Percentiles rank a stretch among this genome's conserved stretches.
phyloP scores from a whole-genome alignment of 2,888 invertebrate species.

The Dryococelus australis region DNA sequence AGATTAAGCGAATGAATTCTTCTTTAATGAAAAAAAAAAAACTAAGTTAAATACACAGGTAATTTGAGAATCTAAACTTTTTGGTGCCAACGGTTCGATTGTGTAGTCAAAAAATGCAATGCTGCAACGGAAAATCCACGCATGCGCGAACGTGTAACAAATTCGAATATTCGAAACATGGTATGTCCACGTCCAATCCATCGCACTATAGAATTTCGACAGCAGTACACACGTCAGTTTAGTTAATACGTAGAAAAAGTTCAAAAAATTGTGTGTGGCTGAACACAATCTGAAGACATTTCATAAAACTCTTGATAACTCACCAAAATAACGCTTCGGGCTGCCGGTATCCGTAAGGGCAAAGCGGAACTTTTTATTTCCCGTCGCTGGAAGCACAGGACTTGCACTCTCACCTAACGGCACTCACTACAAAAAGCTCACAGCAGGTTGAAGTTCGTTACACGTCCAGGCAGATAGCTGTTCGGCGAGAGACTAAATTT shows the following conservation, averaged over 20 bases:
- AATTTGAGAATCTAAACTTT: too few relatives aligned
- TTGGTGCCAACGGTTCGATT: too few relatives aligned
- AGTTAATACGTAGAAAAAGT: neutral
- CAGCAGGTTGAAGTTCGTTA: neutral
- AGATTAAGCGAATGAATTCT: too few relatives aligned
- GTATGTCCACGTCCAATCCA: neutral
- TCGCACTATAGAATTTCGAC: too few relatives aligned
- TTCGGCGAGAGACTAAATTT: neutral
- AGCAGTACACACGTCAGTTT: neutral
- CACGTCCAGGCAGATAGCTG: neutral
- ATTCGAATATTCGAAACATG: neutral
- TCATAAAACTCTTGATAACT: neutral
- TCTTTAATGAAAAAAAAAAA: too few relatives aligned
- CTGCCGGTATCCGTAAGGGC: neutral
- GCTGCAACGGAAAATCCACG: neutral
- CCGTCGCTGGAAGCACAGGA: neutral
- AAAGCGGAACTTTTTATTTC: neutral
- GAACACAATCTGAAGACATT: neutral
- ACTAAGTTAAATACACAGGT: too few relatives aligned
- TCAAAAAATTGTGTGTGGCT: neutral
- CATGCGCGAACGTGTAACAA: neutral
- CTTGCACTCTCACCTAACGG: neutral
- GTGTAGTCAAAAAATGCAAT: too few relatives aligned
- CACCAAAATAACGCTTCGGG: neutral
- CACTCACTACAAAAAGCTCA: neutral